Conservation (phyloP, 2,797 vertebrate genomes). For the Megalops cyprinoides region DNA sequence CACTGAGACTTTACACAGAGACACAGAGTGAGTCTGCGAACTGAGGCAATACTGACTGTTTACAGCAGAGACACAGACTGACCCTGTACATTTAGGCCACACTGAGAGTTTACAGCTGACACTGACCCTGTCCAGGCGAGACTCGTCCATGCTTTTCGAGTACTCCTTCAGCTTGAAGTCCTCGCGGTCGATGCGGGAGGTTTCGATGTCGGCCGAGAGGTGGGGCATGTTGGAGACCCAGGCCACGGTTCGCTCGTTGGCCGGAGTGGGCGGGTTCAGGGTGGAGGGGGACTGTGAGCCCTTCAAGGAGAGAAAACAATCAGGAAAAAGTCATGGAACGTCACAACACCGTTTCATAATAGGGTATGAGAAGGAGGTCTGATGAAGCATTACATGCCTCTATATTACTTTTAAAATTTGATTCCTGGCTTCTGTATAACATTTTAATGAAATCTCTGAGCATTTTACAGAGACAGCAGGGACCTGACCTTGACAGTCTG, state of each 20-base stretch:
- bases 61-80: neutral
- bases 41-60: too few relatives aligned
- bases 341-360: too few relatives aligned
- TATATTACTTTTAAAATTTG: too few relatives aligned
- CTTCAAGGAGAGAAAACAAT: too few relatives aligned
- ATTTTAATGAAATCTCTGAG: too few relatives aligned
- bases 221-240: slow-evolving; percentile 99
- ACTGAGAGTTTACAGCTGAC: neutral
- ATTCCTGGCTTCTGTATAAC: too few relatives aligned
- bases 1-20: too few relatives aligned
- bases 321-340: too few relatives aligned
- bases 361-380: too few relatives aligned
- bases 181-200: slow-evolving; percentile 90
- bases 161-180: slow-evolving; percentile 94
- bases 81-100: neutral
- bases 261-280: slow-evolving; percentile 83
- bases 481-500: too few relatives aligned
- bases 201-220: slow-evolving; percentile 95
- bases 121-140: slow-evolving; percentile 91
- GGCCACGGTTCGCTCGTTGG: slow-evolving; percentile 90
- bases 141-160: slow-evolving; percentile 97
- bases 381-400: neutral
- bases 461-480: too few relatives aligned
- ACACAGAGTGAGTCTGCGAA: too few relatives aligned
- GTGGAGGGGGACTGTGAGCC: slow-evolving; percentile 85